These are phyloP conservation scores for Megastigmus dorsalis DNA, from an alignment of 2,888 invertebrate genomes.

Conservation along the genomic window DNA sequence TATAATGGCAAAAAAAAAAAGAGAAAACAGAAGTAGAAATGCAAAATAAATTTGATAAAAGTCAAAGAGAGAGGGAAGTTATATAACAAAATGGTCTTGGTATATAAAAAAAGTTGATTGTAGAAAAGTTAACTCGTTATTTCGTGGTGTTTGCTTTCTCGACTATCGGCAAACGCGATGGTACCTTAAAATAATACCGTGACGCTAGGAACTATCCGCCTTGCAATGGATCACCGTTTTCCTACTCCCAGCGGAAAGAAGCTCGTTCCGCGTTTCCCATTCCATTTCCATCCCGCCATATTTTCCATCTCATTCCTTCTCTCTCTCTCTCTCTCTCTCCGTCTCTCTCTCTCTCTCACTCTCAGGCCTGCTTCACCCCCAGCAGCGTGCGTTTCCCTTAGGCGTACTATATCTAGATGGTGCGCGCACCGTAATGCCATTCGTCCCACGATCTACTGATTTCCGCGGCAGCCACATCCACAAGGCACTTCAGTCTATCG, in stretches of 20 bases:
- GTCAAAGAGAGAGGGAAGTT: background rate
- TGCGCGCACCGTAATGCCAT: background rate
- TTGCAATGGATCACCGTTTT: conserved; percentile 57
- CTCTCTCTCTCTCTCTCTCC: background rate
- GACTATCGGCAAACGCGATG: conserved; percentile 65
- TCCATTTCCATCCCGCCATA: background rate
- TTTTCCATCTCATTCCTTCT: background rate
- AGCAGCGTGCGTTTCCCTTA: background rate
- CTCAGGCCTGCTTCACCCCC: background rate
- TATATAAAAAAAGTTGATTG: background rate
- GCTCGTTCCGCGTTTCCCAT: background rate
- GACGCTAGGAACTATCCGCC: conserved; percentile 72
- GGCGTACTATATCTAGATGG: too few species aligned
- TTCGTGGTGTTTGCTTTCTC: conserved; percentile 1
- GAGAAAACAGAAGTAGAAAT: background rate
- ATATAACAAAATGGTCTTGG: background rate
- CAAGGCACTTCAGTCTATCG: conserved; percentile 70
- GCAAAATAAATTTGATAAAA: background rate
- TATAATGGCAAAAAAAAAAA: background rate
- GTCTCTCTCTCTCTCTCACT: conserved; percentile 17
- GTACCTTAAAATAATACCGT: conserved; percentile 72
- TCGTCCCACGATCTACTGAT: conserved; percentile 22
- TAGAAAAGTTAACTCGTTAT: background rate
- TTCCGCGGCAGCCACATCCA: conserved; percentile 46
- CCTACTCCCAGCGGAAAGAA: background rate